Conservation (phyloP, 2,888 invertebrate genomes). For the Chloroclystis v-ata region DNA sequence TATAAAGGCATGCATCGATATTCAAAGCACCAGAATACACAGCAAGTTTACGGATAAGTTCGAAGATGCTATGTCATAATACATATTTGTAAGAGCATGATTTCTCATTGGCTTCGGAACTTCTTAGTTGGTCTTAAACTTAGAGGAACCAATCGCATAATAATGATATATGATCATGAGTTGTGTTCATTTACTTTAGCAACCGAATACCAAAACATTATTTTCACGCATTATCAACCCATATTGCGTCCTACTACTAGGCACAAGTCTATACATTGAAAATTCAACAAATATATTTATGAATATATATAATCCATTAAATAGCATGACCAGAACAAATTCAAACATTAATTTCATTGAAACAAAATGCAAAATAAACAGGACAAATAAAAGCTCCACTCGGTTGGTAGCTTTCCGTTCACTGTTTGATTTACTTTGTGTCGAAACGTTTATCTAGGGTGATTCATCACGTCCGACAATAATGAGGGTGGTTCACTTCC, state of each 20-base stretch:
- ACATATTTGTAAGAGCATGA: slow-evolving; percentile 15
- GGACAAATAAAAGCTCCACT: slow-evolving; percentile 53
- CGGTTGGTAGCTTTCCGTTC: slow-evolving; percentile 34
- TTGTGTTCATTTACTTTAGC: neutral
- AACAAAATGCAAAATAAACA: slow-evolving; percentile 53
- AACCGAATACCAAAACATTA: neutral
- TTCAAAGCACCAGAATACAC: slow-evolving; percentile 1
- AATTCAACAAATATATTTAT: neutral
- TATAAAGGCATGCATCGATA: slow-evolving; percentile 5
- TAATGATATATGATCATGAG: too few species aligned
- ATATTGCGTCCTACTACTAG: too few species aligned
- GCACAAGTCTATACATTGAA: too few species aligned
- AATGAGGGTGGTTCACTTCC: slow-evolving; percentile 61
- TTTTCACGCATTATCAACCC: too few species aligned
- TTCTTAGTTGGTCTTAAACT: slow-evolving; percentile 10
- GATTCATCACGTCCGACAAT: slow-evolving; percentile 69
- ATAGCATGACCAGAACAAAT: slow-evolving; percentile 39
- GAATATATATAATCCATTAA: slow-evolving; percentile 34
- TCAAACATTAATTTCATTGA: slow-evolving; percentile 37
- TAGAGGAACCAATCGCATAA: slow-evolving; percentile 4
- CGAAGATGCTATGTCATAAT: slow-evolving; percentile 12
- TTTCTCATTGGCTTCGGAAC: slow-evolving; percentile 12
- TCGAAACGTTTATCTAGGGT: slow-evolving; percentile 65
- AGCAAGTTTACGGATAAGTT: slow-evolving; percentile 5
- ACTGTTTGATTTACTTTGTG: slow-evolving; percentile 62